Percentiles rank a stretch among this genome's conserved stretches.
These are phyloP conservation scores for Noctua pronuba DNA, from an alignment of 2,888 invertebrate species.

Conservation along the genomic window DNA sequence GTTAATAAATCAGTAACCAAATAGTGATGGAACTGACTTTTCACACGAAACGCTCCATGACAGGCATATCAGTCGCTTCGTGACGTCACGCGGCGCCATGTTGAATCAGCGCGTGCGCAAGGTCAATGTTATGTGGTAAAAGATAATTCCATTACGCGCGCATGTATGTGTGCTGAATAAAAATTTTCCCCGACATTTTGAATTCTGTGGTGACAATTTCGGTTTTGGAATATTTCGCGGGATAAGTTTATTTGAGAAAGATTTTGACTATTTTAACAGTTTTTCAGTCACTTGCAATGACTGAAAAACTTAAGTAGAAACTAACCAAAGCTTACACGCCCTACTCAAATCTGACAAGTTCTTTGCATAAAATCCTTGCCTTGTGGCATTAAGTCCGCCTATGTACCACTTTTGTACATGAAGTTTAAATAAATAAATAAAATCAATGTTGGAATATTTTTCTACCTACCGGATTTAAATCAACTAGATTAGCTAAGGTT, in stretches of 20 bases:
- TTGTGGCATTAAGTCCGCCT: no score
- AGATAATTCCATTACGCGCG: constrained; percentile 60
- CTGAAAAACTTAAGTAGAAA: neutral
- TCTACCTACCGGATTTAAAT: neutral
- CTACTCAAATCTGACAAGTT: neutral
- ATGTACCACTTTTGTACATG: no score
- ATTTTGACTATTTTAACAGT: neutral
- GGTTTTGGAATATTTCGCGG: constrained; percentile 5
- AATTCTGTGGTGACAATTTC: neutral
- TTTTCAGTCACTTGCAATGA: no score
- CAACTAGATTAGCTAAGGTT: neutral
- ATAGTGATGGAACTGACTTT: constrained; percentile 20
- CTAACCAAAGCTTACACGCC: neutral
- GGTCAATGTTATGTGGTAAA: constrained; percentile 75
- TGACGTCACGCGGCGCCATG: constrained; percentile 69
- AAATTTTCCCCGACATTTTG: constrained; percentile 30
- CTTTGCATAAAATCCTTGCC: no score
- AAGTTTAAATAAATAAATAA: no score
- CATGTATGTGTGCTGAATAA: constrained; percentile 23
- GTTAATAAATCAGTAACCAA: constrained; percentile 6
- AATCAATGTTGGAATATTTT: neutral
- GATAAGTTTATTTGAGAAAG: neutral
- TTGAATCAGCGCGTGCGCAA: constrained; percentile 74
- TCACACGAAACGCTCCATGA: constrained; percentile 62
- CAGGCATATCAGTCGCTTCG: constrained; percentile 66